These are phyloP conservation scores for Coptodon rendalli DNA, from an alignment of 2,113 vertebrate species.

Conservation along the genomic window DNA sequence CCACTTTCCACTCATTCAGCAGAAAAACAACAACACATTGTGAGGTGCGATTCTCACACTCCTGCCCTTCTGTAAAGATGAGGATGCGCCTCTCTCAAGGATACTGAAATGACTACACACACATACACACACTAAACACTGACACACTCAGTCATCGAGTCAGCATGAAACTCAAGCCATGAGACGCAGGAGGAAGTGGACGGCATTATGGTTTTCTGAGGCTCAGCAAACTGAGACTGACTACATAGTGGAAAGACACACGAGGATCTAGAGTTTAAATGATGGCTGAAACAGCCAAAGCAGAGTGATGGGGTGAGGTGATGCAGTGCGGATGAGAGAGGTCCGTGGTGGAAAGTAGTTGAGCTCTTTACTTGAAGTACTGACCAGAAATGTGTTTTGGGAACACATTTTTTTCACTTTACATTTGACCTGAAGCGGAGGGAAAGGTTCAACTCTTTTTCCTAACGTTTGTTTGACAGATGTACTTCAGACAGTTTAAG, in stretches of 20 bases:
- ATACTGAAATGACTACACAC: constrained; percentile 25
- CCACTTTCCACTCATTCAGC: constrained; percentile 58
- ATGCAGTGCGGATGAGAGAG: background rate
- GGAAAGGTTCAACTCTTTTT: background rate
- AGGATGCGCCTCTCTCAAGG: constrained; percentile 35
- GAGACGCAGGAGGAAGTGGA: constrained; percentile 56
- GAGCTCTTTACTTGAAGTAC: background rate
- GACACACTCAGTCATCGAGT: constrained; percentile 2
- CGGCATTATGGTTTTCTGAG: constrained; percentile 32
- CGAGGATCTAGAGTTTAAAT: background rate
- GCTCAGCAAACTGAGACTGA: constrained; percentile 42
- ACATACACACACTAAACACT: background rate
- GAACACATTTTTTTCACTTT: background rate
- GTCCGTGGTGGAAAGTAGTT: background rate
- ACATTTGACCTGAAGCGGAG: background rate
- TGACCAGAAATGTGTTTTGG: background rate
- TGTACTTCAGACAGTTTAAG: background rate
- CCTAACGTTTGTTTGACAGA: background rate
- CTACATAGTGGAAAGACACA: constrained; percentile 1
- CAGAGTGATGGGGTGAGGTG: background rate
- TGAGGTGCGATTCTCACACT: constrained; percentile 30
- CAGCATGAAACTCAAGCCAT: constrained; percentile 67
- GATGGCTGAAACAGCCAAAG: background rate
- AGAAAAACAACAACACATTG: constrained; percentile 39
- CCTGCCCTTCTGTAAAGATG: constrained; percentile 36